These are phyloP conservation scores for Xenopus petersii DNA, from an alignment of 2,797 vertebrate genomes.

Conservation along the genomic window DNA sequence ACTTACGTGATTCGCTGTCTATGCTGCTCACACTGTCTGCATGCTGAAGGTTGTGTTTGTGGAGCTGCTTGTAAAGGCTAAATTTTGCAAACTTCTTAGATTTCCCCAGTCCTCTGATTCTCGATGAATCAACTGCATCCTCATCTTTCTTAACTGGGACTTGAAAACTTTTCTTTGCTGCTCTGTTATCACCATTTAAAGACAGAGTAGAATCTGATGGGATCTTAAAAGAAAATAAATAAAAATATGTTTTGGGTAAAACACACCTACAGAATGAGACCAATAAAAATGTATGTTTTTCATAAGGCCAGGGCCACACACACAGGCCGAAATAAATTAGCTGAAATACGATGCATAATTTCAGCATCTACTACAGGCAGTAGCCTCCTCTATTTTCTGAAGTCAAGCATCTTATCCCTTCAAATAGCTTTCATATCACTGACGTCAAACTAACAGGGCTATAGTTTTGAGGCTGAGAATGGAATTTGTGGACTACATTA, in stretches of 20 bases:
- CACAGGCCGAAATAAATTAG: no score
- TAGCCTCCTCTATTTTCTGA: no score
- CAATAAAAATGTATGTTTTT: no score
- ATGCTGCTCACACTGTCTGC: constrained; percentile 82
- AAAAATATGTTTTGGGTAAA: not conserved
- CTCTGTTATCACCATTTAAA: constrained; percentile 38
- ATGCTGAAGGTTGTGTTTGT: constrained; percentile 73
- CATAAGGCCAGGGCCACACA: no score
- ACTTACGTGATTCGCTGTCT: constrained; percentile 79
- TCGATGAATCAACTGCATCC: constrained; percentile 70
- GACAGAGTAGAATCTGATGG: constrained; percentile 36
- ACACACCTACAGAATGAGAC: no score
- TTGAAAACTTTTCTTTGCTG: not conserved
- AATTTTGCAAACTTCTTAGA: constrained; percentile 71
- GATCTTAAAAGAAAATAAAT: constrained; percentile 51
- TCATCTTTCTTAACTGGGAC: constrained; percentile 49
- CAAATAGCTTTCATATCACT: no score
- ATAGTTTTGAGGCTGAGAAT: no score
- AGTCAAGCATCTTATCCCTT: no score
- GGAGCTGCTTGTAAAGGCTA: constrained; percentile 81
- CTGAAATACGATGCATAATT: no score
- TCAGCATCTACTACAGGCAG: no score
- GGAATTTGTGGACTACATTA: no score
- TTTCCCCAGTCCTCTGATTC: constrained; percentile 75
- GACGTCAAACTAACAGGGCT: no score